A percentile compares a stretch with the other conserved stretches of the same genome.
Evolutionary conservation across 2,888 invertebrate genomes (phyloP).

Genomic region (Osmoderma eremita): DNA sequence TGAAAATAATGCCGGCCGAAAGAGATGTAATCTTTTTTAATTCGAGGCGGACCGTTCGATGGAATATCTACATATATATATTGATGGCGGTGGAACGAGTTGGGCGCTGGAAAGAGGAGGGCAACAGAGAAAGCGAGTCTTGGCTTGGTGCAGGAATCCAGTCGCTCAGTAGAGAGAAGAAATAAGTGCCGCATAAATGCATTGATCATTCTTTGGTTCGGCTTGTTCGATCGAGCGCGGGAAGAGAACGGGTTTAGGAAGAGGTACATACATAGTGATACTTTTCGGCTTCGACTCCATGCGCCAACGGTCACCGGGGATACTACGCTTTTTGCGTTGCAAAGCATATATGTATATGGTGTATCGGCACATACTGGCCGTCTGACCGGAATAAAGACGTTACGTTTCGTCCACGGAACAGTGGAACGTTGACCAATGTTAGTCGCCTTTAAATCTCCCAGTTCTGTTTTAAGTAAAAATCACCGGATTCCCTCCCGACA

Average conservation of each 20-base stretch:
- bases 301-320: conserved; percentile 57
- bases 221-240: conserved; percentile 53
- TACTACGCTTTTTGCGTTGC: conserved; percentile 57
- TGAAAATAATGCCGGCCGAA: conserved; percentile 39
- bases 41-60: conserved; percentile 22
- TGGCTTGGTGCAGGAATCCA: conserved; percentile 53
- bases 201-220: conserved; percentile 58
- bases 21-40: conserved; percentile 42
- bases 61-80: conserved; percentile 13
- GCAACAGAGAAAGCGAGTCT: conserved; percentile 33
- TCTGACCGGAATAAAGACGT: conserved; percentile 62
- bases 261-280: conserved; percentile 51
- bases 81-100: conserved; percentile 1
- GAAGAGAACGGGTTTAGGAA: conserved; percentile 60
- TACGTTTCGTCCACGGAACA: conserved; percentile 57
- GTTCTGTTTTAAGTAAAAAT: conserved; percentile 55
- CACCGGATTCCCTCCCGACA: conserved; percentile 40
- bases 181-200: conserved; percentile 62
- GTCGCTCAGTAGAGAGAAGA: conserved; percentile 56
- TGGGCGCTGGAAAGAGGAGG: conserved; percentile 23
- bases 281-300: conserved; percentile 45
- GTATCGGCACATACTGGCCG: conserved; percentile 51
- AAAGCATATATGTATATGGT: conserved; percentile 18
- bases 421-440: conserved; percentile 58
- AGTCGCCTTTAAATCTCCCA: conserved; percentile 58